phyloP scores from a whole-genome alignment of 2,113 vertebrate species.

The Lepus americanus region DNA sequence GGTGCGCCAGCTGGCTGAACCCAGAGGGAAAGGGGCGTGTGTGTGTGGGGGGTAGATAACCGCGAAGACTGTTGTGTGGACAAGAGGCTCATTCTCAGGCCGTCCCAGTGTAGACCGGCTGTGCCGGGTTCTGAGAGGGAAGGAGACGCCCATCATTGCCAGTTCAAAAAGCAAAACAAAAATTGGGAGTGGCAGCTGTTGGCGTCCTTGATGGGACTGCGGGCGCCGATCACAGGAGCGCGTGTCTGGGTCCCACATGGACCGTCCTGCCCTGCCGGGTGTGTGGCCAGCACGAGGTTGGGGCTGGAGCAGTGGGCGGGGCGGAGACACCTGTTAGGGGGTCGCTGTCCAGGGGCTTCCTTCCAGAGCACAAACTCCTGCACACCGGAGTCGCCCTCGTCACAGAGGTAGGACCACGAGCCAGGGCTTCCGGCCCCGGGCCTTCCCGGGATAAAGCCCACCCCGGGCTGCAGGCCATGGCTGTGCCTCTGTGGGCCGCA shows the following conservation, averaged over 20 bases:
- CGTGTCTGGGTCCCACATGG: neutral
- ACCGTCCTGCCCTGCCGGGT: neutral
- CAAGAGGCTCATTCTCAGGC: too few species aligned
- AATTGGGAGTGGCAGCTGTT: too few species aligned
- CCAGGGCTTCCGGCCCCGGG: too few species aligned
- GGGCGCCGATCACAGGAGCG: neutral
- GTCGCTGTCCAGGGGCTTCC: too few species aligned
- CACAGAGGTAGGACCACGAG: too few species aligned
- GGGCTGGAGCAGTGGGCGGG: too few species aligned
- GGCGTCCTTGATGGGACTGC: neutral
- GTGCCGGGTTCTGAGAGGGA: neutral
- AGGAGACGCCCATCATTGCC: neutral
- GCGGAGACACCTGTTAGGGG: too few species aligned
- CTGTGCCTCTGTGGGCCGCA: accelerated
- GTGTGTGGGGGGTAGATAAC: neutral
- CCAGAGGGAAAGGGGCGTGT: neutral
- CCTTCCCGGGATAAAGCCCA: too few species aligned
- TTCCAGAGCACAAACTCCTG: too few species aligned
- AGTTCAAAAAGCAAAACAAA: neutral
- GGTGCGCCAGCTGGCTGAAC: neutral
- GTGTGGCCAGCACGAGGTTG: too few species aligned
- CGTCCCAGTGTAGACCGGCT: accelerated
- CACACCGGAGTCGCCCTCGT: too few species aligned
- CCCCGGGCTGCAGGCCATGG: too few species aligned
- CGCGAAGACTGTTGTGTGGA: neutral